A percentile compares a stretch with the other conserved stretches of the same genome.
phyloP scores from a whole-genome alignment of 2,888 invertebrate species.

The Leptopilina myrica region DNA sequence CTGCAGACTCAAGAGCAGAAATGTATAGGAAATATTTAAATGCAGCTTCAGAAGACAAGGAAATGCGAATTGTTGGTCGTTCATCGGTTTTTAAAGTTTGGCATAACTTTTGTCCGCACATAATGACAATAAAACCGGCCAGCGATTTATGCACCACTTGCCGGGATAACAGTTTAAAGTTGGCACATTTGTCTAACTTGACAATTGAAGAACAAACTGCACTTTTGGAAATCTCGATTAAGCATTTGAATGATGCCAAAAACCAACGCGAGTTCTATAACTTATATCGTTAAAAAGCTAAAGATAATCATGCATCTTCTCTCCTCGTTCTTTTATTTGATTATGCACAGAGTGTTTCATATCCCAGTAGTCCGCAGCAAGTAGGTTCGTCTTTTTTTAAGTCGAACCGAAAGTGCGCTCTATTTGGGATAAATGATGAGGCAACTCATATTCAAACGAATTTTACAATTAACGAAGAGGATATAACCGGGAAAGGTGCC shows the following conservation, averaged over 20 bases:
- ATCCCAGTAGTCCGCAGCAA: slow-evolving; percentile 34
- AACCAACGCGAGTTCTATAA: background rate
- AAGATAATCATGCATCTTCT: background rate
- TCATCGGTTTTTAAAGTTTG: background rate
- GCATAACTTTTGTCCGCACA: slow-evolving; percentile 1
- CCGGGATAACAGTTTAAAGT: slow-evolving; percentile 3
- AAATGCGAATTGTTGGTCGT: slow-evolving; percentile 6
- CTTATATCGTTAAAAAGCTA: background rate
- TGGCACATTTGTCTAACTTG: background rate
- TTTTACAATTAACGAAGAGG: slow-evolving; percentile 34
- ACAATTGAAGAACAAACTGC: background rate
- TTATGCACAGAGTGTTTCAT: slow-evolving; percentile 26
- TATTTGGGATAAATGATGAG: slow-evolving; percentile 21
- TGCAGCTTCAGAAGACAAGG: background rate
- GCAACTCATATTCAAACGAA: slow-evolving; percentile 13
- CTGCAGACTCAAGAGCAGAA: background rate
- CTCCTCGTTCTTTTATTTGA: slow-evolving; percentile 12
- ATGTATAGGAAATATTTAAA: background rate
- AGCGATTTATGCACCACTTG: slow-evolving; percentile 17
- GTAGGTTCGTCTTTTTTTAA: slow-evolving; percentile 31
- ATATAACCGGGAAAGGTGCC: slow-evolving; percentile 20
- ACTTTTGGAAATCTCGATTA: slow-evolving; percentile 2
- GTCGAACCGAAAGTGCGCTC: slow-evolving; percentile 13
- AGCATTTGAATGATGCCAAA: slow-evolving; percentile 1
- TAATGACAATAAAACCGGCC: slow-evolving; percentile 18